phyloP scores from a whole-genome alignment of 1,140 invertebrate species.

The Lordiphosa stackelbergi region DNA sequence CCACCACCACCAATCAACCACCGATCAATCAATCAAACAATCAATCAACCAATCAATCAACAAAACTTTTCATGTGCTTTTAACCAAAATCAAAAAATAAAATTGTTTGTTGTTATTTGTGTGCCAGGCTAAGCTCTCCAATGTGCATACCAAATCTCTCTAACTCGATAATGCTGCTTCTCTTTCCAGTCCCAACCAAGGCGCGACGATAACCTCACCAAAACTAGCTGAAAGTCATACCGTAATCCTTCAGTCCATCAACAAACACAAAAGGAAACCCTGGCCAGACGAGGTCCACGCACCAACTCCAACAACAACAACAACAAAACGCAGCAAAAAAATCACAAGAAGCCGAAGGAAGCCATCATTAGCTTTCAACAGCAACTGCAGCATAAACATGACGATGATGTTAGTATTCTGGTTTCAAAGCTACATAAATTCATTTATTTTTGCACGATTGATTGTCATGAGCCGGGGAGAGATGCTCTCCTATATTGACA shows the following conservation, averaged over 20 bases:
- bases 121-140: slow-evolving; percentile 38
- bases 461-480: no score
- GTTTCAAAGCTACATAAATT: no score
- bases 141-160: no score
- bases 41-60: slow-evolving; percentile 21
- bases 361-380: slow-evolving; percentile 23
- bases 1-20: slow-evolving; percentile 15
- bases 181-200: slow-evolving; percentile 72
- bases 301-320: slow-evolving; percentile 4
- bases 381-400: slow-evolving; percentile 37
- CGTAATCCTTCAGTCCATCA: slow-evolving; percentile 27
- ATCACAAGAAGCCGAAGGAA: slow-evolving; percentile 28
- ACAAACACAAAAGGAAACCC: slow-evolving; percentile 19
- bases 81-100: slow-evolving; percentile 12
- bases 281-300: slow-evolving; percentile 23
- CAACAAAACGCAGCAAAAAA: slow-evolving; percentile 12
- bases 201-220: slow-evolving; percentile 76
- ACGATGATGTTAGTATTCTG: slow-evolving; percentile 60
- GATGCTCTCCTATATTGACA: no score
- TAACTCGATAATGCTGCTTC: neutral
- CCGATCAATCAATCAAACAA: slow-evolving; percentile 11
- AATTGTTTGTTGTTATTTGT: slow-evolving; percentile 56
- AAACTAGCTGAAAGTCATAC: slow-evolving; percentile 77
- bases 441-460: no score
- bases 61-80: slow-evolving; percentile 22